These are phyloP conservation scores for Microctonus brassicae DNA, from an alignment of 2,888 invertebrate species.

Conservation along the genomic window DNA sequence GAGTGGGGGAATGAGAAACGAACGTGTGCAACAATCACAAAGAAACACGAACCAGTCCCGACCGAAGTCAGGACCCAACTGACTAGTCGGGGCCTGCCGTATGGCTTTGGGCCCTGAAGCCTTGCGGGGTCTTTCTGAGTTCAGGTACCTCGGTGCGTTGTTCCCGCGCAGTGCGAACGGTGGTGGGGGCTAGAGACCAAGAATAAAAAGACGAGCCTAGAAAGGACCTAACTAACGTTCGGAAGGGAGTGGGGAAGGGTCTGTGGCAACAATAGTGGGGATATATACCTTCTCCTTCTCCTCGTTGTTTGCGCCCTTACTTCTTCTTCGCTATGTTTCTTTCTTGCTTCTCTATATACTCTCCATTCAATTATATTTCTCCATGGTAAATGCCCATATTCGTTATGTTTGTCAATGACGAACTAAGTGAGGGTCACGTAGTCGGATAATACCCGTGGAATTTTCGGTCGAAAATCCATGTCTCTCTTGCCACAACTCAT, in stretches of 20 bases:
- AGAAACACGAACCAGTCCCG: conserved; percentile 58
- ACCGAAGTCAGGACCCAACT: conserved; percentile 68
- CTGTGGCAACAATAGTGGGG: conserved; percentile 46
- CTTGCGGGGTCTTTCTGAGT: conserved; percentile 57
- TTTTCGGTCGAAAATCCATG: conserved; percentile 46
- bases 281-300: conserved; percentile 34
- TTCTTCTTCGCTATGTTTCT: conserved; percentile 27
- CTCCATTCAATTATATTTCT: conserved; percentile 68
- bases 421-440: conserved; percentile 67
- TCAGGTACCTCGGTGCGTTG: conserved; percentile 58
- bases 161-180: conserved; percentile 33
- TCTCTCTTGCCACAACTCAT: conserved; percentile 29
- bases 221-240: conserved; percentile 65
- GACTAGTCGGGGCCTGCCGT: conserved; percentile 56
- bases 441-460: conserved; percentile 62
- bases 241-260: conserved; percentile 61
- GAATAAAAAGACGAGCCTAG: conserved; percentile 66
- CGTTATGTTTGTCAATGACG: conserved; percentile 68
- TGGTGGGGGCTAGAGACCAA: conserved; percentile 14
- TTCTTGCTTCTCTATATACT: conserved; percentile 36
- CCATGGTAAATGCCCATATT: conserved; percentile 69
- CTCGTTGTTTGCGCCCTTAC: conserved; percentile 20
- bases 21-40: conserved; percentile 23
- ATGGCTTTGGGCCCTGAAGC: conserved; percentile 60
- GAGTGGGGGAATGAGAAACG: neutral